Evolutionary conservation across 2,113 vertebrate genomes (phyloP), one percentile per base, ranked within the genome.

Genomic region (Orycteropus afer): DNA sequence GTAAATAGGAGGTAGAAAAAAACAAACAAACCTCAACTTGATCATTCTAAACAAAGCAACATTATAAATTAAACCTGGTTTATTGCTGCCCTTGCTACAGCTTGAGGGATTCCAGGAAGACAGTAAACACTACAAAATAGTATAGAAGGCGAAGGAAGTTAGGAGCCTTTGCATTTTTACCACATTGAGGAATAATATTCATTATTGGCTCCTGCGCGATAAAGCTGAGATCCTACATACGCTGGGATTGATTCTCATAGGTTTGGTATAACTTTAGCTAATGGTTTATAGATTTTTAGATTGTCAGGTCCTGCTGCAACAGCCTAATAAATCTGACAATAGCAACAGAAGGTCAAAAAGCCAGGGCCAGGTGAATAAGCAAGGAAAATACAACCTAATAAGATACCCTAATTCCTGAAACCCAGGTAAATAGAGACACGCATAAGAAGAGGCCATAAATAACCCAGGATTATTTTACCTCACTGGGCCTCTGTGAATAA

Each of bases 101-200:
- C 67, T 93, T 90, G 29, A 18, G 4, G n/a, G 8, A 76, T 73
- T 15, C 27, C 15, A 89, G 22, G 73, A 92, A 91, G 23, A 94
- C 59, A 95, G 8, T 79, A 95, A 89, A 83, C 80, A 77, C n/a
- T 89, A 89, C 7, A 77, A 88, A 96, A 89, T 89, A 89, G 91
- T 87, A 81, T 45, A 45, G 34, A 91, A 92, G 59, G 59, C 94
- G 76, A 96, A 51, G 91, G 57, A 91, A 93, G 42, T 81, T 82
- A 93, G 81, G 89, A 65, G 15, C 45, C 34, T 94, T 87, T 90
- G 45, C 32, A 61, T 61, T 90, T 61, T 81, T 90, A 53, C 93
- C 73, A 95, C 69, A 82, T 63, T 88, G 78, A 96, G 34, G 59
- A 34, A 96, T 97, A 91, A 94, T 93, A 76, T 87, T 96, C 73